Conservation (phyloP, 2,888 invertebrate species). For the Leptopilina drosophilae region DNA sequence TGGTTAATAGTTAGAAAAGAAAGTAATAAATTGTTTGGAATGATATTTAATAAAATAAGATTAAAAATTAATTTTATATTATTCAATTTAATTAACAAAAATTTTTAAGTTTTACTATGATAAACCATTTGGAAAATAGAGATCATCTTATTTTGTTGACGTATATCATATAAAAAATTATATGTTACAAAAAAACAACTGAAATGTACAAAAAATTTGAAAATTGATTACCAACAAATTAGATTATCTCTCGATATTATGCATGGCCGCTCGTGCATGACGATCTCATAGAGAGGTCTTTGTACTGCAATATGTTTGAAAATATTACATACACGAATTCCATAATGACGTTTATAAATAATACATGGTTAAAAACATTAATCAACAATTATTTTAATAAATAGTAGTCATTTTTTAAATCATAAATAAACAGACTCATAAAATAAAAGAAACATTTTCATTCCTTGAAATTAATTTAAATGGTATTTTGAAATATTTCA, state of each 20-base stretch:
- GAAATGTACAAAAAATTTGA: background rate
- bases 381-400: too few species aligned
- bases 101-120: background rate
- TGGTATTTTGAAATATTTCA: background rate
- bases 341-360: too few species aligned
- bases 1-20: background rate
- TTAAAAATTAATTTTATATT: too few species aligned
- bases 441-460: too few species aligned
- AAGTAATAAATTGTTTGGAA: background rate
- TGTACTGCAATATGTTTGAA: background rate
- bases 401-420: too few species aligned
- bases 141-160: background rate
- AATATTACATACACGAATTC: background rate
- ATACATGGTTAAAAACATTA: too few species aligned
- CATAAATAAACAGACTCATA: too few species aligned
- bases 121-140: background rate
- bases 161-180: background rate
- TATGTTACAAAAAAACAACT: background rate
- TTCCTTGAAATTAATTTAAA: background rate
- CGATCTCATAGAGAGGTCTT: background rate
- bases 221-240: slow-evolving; percentile 19
- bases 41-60: too few species aligned
- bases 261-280: slow-evolving; percentile 11
- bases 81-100: too few species aligned
- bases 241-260: slow-evolving; percentile 13